phyloP scores from a whole-genome alignment of 2,113 vertebrate species.

The Lethenteron reissneri region DNA sequence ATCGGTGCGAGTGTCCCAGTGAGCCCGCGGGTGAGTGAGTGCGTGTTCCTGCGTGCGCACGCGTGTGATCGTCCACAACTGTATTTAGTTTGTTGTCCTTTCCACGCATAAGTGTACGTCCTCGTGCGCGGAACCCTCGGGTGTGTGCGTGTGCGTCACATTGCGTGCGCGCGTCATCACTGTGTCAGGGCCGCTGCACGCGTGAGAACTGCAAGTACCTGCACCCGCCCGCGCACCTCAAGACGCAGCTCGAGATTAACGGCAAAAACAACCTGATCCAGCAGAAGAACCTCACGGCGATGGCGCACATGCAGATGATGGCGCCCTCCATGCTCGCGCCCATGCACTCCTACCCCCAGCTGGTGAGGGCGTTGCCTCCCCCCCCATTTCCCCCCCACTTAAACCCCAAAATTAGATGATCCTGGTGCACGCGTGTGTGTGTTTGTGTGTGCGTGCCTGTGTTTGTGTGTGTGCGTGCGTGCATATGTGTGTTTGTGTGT shows the following conservation, averaged over 20 bases:
- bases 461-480: background rate
- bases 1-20: no score
- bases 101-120: no score
- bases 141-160: background rate
- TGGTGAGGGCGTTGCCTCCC: no score
- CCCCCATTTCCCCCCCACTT: no score
- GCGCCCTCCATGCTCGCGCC: background rate
- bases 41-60: no score
- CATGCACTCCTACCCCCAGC: no score
- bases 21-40: no score
- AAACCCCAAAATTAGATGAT: no score
- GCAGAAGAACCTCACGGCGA: slow-evolving; percentile 41
- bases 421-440: no score
- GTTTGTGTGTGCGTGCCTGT: background rate
- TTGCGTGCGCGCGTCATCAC: background rate
- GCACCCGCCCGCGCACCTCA: slow-evolving; percentile 85
- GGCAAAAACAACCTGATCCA: slow-evolving; percentile 96
- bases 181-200: slow-evolving; percentile 60
- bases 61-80: no score
- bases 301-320: slow-evolving; percentile 1
- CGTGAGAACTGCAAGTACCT: slow-evolving; percentile 97
- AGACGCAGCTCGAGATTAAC: slow-evolving; percentile 90
- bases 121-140: background rate
- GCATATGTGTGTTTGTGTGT: background rate
- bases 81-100: no score